Base-by-base conservation (phyloP, 2,888 invertebrate genomes). In the Iselma pallidipennis region DNA sequence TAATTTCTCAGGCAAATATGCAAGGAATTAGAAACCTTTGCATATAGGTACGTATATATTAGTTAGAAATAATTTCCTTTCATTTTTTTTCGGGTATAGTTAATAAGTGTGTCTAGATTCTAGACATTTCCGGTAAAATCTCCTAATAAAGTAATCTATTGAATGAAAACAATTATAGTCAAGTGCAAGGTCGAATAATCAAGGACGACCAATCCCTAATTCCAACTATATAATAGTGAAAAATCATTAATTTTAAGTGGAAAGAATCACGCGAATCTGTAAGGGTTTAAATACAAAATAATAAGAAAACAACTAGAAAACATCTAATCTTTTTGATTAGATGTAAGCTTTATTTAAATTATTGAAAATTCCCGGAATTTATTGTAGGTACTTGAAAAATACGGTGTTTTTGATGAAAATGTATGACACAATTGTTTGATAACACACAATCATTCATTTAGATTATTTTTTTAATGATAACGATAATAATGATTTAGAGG, bases 101-200 rank as follows among this genome's bases (percentile, higher is more conserved):
- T n/a, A n/a, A n/a, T n/a, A n/a, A n/a, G n/a, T n/a, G n/a, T n/a
- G n/a, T n/a, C n/a, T n/a, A n/a, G n/a, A n/a, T n/a, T 37, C 2
- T 37, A 16, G 7, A 6, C 19, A 37, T 37, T 37, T 37, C 37
- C 37, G 37, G 4, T 16, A 16, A 16, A 37, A 16, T 37, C 16
- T 14, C 37, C 37, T 19, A 45, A 21, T 45, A 21, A 45, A 3
- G 21, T 25, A 25, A 21, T 45, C 42, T 21, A 21, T 45, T 21
- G n/a, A 45, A 45, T 4, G 12, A 21, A 10, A 45, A 45, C 45
- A 45, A 45, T n/a, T n/a, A n/a, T 45, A 45, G 45, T 49, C 64
- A 64, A 64, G 64, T 64, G 60, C 60, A 64, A 64, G 64, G 64
- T 64, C 37, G 52, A 25, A 12, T 4, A 28, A 64, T 57, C 64